Conservation (phyloP, 2,113 vertebrate species). For the Scalopus aquaticus region DNA sequence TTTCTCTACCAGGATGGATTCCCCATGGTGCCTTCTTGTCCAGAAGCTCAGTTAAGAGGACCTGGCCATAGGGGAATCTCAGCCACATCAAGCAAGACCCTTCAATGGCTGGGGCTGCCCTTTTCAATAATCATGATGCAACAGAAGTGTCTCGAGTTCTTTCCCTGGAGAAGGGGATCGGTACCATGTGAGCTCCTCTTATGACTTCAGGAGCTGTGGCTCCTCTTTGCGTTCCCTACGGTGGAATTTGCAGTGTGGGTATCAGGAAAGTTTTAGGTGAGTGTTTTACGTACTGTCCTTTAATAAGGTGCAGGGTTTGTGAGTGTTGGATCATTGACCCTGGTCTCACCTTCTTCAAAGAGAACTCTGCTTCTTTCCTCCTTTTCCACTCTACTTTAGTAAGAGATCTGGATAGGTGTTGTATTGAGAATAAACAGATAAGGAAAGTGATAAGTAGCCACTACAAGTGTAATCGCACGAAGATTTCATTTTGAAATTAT, state of each 20-base stretch:
- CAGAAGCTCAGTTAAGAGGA: not conserved
- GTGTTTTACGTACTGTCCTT: not conserved
- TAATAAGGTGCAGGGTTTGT: not conserved
- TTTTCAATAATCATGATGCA: not conserved
- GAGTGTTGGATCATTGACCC: fast-evolving
- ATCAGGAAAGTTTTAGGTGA: not conserved
- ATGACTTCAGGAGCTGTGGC: not conserved
- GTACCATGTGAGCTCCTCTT: not conserved
- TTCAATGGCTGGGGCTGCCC: not conserved
- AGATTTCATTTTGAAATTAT: not conserved
- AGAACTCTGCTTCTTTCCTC: not conserved
- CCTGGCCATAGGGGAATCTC: fast-evolving
- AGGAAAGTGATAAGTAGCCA: not conserved
- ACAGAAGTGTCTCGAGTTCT: not conserved
- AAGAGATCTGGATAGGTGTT: not conserved
- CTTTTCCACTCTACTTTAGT: not conserved
- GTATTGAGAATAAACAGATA: not conserved
- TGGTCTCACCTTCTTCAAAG: not conserved
- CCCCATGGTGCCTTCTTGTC: not conserved
- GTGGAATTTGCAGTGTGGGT: not conserved
- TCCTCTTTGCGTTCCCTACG: not conserved
- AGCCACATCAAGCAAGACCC: fast-evolving
- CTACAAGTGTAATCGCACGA: not conserved
- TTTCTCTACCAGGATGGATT: not conserved
- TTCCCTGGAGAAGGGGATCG: not conserved